phyloP scores from a whole-genome alignment of 2,888 invertebrate species.

The Subacronicta megacephala region DNA sequence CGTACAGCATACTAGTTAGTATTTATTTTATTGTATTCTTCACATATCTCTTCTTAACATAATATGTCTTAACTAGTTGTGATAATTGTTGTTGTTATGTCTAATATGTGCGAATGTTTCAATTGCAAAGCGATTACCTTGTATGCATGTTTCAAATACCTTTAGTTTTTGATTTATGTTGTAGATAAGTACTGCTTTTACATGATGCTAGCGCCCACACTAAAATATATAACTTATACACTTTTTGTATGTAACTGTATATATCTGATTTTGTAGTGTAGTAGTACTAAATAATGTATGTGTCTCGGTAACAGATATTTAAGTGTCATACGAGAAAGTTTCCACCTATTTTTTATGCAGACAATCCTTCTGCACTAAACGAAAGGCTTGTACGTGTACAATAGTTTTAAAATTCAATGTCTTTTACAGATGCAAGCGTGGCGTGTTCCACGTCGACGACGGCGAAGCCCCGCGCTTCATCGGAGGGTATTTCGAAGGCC shows the following conservation, averaged over 20 bases:
- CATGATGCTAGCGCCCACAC: conserved; percentile 3
- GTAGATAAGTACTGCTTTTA: not conserved
- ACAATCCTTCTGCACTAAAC: not conserved
- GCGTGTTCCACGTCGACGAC: conserved; percentile 77
- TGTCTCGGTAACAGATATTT: too few species aligned
- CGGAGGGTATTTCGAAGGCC: conserved; percentile 80
- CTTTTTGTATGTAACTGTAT: not conserved
- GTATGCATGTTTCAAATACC: not conserved
- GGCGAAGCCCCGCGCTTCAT: conserved; percentile 79
- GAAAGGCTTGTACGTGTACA: not conserved
- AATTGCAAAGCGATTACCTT: conserved; percentile 29
- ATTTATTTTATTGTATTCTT: conserved; percentile 48
- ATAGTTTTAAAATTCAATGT: conserved; percentile 3
- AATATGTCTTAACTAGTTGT: not conserved
- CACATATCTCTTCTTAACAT: too few species aligned
- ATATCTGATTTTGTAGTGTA: not conserved
- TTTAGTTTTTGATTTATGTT: not conserved
- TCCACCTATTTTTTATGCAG: too few species aligned
- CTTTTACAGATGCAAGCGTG: conserved; percentile 73
- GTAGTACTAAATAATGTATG: not conserved
- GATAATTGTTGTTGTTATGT: conserved; percentile 1
- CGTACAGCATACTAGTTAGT: conserved; percentile 84
- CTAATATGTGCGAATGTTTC: conserved; percentile 23
- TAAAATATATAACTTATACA: not conserved
- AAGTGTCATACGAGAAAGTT: too few species aligned